Conservation (phyloP, 2,888 invertebrate genomes). For the Balanococcus diminutus region DNA sequence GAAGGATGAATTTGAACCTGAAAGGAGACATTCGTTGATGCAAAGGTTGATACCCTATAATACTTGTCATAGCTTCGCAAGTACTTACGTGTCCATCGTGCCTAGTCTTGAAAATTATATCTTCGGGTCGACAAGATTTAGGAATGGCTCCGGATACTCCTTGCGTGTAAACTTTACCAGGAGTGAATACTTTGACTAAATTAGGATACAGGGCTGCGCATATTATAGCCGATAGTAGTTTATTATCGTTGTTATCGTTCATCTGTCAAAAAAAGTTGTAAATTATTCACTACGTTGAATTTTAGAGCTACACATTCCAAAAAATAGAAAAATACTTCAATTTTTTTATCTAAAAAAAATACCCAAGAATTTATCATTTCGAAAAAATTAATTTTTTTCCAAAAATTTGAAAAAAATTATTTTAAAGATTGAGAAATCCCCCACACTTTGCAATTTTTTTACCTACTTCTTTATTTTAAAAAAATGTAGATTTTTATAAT, state of each 20-base stretch:
- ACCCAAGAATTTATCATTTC: not conserved
- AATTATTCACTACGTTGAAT: too few relatives aligned
- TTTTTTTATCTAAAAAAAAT: too few relatives aligned
- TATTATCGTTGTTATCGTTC: slow-evolving; percentile 76
- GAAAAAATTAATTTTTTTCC: not conserved
- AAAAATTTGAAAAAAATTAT: too few relatives aligned
- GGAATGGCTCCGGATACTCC: slow-evolving; percentile 78
- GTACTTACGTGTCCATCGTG: slow-evolving; percentile 71
- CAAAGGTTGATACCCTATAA: too few relatives aligned
- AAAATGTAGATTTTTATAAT: too few relatives aligned
- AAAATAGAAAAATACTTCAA: too few relatives aligned
- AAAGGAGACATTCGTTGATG: not conserved
- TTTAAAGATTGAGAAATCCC: too few relatives aligned
- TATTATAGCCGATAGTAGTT: slow-evolving; percentile 79
- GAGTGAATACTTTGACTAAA: slow-evolving; percentile 81
- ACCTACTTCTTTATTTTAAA: too few relatives aligned
- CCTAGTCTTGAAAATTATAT: slow-evolving; percentile 76
- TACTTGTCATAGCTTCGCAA: too few relatives aligned
- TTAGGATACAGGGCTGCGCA: slow-evolving; percentile 94
- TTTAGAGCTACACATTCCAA: too few relatives aligned
- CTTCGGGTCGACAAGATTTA: slow-evolving; percentile 72
- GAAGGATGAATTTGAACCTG: slow-evolving; percentile 73
- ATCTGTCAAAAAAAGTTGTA: slow-evolving; percentile 67
- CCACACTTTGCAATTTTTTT: too few relatives aligned
- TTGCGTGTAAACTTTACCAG: slow-evolving; percentile 73